A percentile compares a stretch with the other conserved stretches of the same genome.
phyloP scores from a whole-genome alignment of 2,888 invertebrate species.

The Luperina testacea region DNA sequence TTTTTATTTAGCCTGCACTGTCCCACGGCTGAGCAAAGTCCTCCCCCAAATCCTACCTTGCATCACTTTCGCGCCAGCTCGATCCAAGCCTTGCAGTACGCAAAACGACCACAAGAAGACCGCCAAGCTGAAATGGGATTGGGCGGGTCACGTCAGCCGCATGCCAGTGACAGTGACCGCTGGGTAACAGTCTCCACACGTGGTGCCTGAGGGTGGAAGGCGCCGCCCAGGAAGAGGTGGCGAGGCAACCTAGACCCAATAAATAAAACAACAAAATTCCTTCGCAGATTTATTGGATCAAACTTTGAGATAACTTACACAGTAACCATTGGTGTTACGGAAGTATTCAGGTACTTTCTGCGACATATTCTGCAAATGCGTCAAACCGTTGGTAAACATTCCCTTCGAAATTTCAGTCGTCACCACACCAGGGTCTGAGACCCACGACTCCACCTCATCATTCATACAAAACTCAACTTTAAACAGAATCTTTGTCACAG shows the following conservation, averaged over 20 bases:
- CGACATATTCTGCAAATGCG: conserved; percentile 90
- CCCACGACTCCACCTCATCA: conserved; percentile 88
- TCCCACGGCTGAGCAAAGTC: too few relatives aligned
- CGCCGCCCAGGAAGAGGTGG: neutral
- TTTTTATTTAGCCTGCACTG: too few relatives aligned
- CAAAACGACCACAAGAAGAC: neutral
- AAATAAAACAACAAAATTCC: conserved; percentile 62
- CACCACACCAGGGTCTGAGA: conserved; percentile 87
- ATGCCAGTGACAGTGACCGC: neutral
- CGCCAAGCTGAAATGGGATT: neutral
- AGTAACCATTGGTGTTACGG: conserved; percentile 89
- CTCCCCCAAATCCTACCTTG: too few relatives aligned
- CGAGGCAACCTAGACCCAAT: neutral
- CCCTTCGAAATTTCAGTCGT: conserved; percentile 89
- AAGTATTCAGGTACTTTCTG: conserved; percentile 89
- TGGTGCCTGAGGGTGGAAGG: too few relatives aligned
- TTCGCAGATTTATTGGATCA: conserved; percentile 74
- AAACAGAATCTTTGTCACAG: conserved; percentile 90
- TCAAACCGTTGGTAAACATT: conserved; percentile 89
- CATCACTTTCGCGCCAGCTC: neutral
- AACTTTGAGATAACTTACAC: conserved; percentile 90
- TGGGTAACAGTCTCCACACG: neutral
- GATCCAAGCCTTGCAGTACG: neutral
- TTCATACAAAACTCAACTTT: conserved; percentile 85
- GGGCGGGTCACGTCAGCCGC: neutral